phyloP scores from a whole-genome alignment of 2,888 invertebrate species.

The Cynaeus angustus region DNA sequence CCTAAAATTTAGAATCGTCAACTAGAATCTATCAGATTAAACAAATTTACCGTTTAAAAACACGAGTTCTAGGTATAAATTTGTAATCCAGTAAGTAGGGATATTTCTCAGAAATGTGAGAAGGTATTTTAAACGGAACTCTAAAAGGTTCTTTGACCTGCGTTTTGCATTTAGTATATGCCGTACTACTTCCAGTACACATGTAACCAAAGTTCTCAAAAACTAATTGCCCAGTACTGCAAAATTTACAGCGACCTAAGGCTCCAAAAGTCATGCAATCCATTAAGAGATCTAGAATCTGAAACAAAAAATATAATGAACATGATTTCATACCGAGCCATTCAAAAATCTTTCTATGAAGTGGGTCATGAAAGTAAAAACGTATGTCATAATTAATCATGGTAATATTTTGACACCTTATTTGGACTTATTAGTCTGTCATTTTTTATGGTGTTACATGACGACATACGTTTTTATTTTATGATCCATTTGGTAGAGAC shows the following conservation, averaged over 20 bases:
- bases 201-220: slow-evolving; percentile 85
- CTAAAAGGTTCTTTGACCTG: slow-evolving; percentile 82
- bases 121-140: slow-evolving; percentile 80
- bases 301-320: slow-evolving; percentile 58
- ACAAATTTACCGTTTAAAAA: slow-evolving; percentile 70
- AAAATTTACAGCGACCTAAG: slow-evolving; percentile 84
- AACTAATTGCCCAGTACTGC: slow-evolving; percentile 82
- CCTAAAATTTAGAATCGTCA: slow-evolving; percentile 66
- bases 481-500: no score
- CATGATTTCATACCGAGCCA: not conserved
- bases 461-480: no score
- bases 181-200: slow-evolving; percentile 83
- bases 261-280: slow-evolving; percentile 94
- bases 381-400: no score
- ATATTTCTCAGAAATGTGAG: slow-evolving; percentile 74
- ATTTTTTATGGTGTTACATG: no score
- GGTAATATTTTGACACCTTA: no score
- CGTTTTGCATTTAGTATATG: slow-evolving; percentile 92
- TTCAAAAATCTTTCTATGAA: no score
- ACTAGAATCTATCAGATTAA: slow-evolving; percentile 70
- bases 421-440: no score
- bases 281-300: slow-evolving; percentile 85
- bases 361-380: no score
- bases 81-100: slow-evolving; percentile 78
- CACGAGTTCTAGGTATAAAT: slow-evolving; percentile 74